phyloP scores from a whole-genome alignment of 2,888 invertebrate genomes.

The Didymodactylos carnosus region DNA sequence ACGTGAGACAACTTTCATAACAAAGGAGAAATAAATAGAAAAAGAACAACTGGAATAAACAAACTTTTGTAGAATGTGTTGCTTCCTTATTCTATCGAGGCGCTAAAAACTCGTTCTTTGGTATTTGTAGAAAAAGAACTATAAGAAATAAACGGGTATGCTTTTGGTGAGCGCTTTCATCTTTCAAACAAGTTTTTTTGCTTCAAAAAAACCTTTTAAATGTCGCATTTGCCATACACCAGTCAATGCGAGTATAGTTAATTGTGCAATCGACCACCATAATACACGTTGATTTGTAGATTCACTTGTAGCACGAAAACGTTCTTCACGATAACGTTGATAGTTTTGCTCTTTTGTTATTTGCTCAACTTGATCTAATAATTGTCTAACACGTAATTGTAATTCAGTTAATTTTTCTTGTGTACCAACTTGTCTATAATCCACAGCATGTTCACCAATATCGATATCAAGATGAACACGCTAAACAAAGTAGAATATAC shows the following conservation, averaged over 20 bases:
- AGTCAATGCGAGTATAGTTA: constrained; percentile 65
- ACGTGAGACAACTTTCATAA: too few species aligned
- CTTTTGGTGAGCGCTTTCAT: background rate
- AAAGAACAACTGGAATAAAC: background rate
- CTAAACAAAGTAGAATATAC: constrained; percentile 34
- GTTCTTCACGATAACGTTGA: constrained; percentile 66
- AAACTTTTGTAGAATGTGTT: too few species aligned
- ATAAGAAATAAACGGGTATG: background rate
- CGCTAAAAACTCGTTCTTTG: too few species aligned
- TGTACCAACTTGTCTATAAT: constrained; percentile 86
- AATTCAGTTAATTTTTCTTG: constrained; percentile 88
- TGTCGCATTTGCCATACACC: constrained; percentile 99
- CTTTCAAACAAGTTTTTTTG: constrained; percentile 59
- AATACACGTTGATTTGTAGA: constrained; percentile 60
- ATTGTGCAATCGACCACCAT: constrained; percentile 89
- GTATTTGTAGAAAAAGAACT: background rate
- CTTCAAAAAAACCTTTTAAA: constrained; percentile 95
- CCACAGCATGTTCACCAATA: constrained; percentile 93
- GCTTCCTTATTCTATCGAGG: too few species aligned
- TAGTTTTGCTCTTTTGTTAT: constrained; percentile 38
- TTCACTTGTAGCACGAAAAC: constrained; percentile 88
- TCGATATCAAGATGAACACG: constrained; percentile 86
- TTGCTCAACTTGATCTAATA: constrained; percentile 90
- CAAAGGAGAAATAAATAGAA: too few species aligned
- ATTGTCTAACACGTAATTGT: constrained; percentile 74